Percentiles rank a stretch among this genome's conserved stretches.
Conservation (phyloP, 2,113 vertebrate genomes). For the Archocentrus centrarchus region DNA sequence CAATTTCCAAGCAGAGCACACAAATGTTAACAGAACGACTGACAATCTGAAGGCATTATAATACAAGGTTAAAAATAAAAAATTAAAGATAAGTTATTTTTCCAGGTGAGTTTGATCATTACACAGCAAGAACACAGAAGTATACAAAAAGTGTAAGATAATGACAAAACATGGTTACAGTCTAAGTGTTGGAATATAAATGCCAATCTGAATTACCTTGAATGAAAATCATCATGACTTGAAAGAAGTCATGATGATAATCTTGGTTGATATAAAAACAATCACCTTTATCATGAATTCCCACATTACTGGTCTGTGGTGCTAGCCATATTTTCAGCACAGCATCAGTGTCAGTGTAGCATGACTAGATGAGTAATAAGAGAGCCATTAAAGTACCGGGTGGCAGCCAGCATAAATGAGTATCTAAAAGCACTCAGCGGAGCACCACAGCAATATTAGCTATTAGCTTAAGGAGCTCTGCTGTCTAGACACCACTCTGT, state of each 20-base stretch:
- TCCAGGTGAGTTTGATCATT: not conserved
- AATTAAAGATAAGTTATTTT: not conserved
- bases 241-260: conserved; percentile 29
- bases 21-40: not conserved
- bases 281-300: conserved; percentile 43
- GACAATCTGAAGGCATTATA: not conserved
- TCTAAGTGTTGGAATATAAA: conserved; percentile 2
- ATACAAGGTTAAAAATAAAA: not conserved
- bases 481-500: conserved; percentile 18
- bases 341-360: conserved; percentile 44
- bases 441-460: conserved; percentile 53
- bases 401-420: conserved; percentile 58
- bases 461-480: conserved; percentile 59
- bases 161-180: not conserved
- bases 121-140: not conserved
- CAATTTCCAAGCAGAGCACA: not conserved
- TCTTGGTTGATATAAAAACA: conserved; percentile 30
- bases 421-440: conserved; percentile 57
- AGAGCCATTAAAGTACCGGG: conserved; percentile 43
- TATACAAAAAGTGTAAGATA: not conserved
- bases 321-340: conserved; percentile 24
- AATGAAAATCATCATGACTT: not conserved
- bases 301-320: conserved; percentile 38
- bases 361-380: conserved; percentile 61
- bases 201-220: conserved; percentile 16